Conservation (phyloP, 2,888 invertebrate species). For the Erynnis tages region DNA sequence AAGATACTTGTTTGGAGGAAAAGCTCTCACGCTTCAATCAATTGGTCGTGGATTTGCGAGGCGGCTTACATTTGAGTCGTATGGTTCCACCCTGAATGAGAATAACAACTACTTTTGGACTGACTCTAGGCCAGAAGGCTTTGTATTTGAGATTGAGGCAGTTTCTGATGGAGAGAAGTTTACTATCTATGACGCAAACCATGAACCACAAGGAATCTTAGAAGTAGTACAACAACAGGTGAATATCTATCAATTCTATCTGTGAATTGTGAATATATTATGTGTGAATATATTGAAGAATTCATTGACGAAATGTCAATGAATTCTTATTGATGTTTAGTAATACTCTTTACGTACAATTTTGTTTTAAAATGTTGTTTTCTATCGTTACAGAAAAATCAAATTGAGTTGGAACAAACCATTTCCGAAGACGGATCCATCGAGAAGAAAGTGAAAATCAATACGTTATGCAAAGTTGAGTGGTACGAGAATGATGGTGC, state of each 20-base stretch:
- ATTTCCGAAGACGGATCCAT: slow-evolving; percentile 70
- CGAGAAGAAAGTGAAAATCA: slow-evolving; percentile 83
- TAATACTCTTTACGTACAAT: no score
- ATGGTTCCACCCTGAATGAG: slow-evolving; percentile 82
- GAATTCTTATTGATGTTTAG: no score
- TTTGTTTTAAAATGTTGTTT: no score
- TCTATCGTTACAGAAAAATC: slow-evolving; percentile 63
- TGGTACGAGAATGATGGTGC: slow-evolving; percentile 85
- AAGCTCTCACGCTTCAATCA: slow-evolving; percentile 83
- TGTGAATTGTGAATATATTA: no score
- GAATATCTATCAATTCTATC: no score
- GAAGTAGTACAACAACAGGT: slow-evolving; percentile 86
- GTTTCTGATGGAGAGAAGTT: slow-evolving; percentile 86
- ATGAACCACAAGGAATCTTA: slow-evolving; percentile 84
- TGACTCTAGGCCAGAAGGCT: slow-evolving; percentile 87
- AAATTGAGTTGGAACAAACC: slow-evolving; percentile 71
- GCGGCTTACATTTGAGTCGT: slow-evolving; percentile 86
- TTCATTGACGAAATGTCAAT: no score
- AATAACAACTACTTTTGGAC: slow-evolving; percentile 90
- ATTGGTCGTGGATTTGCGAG: slow-evolving; percentile 89
- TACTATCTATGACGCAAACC: slow-evolving; percentile 85
- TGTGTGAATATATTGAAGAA: no score
- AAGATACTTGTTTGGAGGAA: slow-evolving; percentile 84
- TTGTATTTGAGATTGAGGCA: slow-evolving; percentile 86
- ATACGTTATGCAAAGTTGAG: slow-evolving; percentile 84